Evolutionary conservation across 2,113 vertebrate species (phyloP).

Genomic region (Vombatus ursinus): DNA sequence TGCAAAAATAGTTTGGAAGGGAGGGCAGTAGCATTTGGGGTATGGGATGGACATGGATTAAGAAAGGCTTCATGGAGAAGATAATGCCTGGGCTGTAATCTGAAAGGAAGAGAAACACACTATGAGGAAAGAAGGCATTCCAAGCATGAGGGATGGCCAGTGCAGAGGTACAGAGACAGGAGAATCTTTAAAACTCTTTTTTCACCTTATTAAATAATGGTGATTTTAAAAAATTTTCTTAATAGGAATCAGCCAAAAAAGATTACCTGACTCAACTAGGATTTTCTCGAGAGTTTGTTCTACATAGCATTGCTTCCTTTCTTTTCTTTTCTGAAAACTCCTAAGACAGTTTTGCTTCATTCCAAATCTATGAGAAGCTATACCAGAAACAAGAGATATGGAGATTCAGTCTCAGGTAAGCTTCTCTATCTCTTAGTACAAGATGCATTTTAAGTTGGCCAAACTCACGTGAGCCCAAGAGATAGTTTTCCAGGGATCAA

Average conservation of each 20-base stretch:
- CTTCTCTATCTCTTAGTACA: not conserved
- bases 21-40: not conserved
- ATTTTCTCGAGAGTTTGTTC: slow-evolving; percentile 15
- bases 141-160: too few relatives aligned
- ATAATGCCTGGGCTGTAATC: not conserved
- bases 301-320: not conserved
- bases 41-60: not conserved
- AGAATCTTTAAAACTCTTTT: too few relatives aligned
- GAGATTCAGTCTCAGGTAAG: slow-evolving; percentile 5
- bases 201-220: too few relatives aligned
- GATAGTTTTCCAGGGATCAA: not conserved
- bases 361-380: slow-evolving; percentile 20
- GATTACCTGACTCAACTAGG: not conserved
- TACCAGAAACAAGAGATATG: not conserved
- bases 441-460: not conserved
- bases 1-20: not conserved
- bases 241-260: slow-evolving; percentile 33
- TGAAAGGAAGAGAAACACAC: not conserved
- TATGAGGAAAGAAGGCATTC: not conserved
- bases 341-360: not conserved
- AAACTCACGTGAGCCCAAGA: not conserved
- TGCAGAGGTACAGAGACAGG: too few relatives aligned
- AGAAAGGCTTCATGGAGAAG: not conserved
- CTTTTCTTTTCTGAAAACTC: not conserved
- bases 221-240: slow-evolving; percentile 43